Percentiles rank a stretch among this genome's conserved stretches.
Conservation (phyloP, 2,113 vertebrate genomes). For the Dipodomys ordii region DNA sequence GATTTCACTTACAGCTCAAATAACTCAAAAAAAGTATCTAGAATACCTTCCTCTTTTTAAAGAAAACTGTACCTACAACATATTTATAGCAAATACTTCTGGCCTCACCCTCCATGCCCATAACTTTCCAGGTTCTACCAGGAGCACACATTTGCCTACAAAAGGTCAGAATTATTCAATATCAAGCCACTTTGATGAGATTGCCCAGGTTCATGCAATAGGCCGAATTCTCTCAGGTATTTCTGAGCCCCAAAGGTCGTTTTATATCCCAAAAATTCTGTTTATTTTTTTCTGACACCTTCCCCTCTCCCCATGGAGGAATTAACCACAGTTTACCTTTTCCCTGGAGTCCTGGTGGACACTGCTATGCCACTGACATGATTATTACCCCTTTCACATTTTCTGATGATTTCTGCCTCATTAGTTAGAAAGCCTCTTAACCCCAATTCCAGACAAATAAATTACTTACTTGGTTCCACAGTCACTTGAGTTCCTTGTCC, state of each 20-base stretch:
- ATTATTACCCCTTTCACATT: background rate
- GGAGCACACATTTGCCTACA: background rate
- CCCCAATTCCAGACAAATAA: background rate
- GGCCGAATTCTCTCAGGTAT: background rate
- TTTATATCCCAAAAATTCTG: background rate
- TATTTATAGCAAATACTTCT: background rate
- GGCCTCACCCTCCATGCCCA: background rate
- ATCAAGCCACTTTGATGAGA: background rate
- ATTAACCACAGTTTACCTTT: background rate
- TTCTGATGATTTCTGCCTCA: background rate
- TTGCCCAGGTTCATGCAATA: background rate
- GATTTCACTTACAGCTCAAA: background rate
- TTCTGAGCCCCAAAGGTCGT: background rate
- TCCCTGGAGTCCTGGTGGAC: background rate
- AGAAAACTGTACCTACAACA: background rate
- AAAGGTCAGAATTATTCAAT: background rate
- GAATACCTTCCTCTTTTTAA: background rate
- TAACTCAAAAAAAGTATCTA: background rate
- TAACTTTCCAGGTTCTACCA: background rate
- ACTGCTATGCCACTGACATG: too few species aligned
- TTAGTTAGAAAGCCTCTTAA: background rate
- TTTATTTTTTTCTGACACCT: too few species aligned
- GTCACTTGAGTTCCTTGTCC: constrained; percentile 58
- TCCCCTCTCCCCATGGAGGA: background rate
- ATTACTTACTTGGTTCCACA: constrained; percentile 69